Base-by-base conservation (phyloP, 2,888 invertebrate genomes). In the Leistus spinibarbis region DNA sequence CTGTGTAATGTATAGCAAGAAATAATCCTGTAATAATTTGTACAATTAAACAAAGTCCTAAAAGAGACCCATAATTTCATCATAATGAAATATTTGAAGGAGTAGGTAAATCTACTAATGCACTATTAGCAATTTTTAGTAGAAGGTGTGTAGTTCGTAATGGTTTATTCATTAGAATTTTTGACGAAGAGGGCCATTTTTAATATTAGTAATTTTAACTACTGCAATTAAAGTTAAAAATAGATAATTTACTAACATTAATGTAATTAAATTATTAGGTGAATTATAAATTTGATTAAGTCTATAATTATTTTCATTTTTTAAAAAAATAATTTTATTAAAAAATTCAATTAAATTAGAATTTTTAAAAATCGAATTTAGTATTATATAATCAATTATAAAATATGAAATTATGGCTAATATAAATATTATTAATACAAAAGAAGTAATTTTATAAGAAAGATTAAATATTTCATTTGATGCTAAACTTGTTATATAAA, bases 11-110 rank as follows among this genome's bases (percentile, higher is more conserved):
- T 88, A 92, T 91, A 0, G 92, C 88, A 86, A 92, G 82, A 83
- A 93, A 91, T 82, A 93, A 79, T 60, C 92, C 92, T 23, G 91
- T 90, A 74, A 90, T 77, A 85, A 92, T 90, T 90, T 93, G 92
- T 76, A 88, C 87, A 76, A 88, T 85, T 88, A 91, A 85, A 80
- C 89, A 90, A 84, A 91, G 76, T 62, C 89, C 90, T 87, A 91
- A 79, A 80, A 91, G 79, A 0, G 91, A 91, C 4, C 91, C 91
- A 86, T 91, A 91, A 85, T 92, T 92, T 90, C 92, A 92, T 88
- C 88, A 88, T 53, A 84, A 78, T 60, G 89, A 89, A 83, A 91
- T 90, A 86, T 90, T 91, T 23, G 87, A 85, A 0, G 91, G 91
- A 0, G 89, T 83, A 0, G 91, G 91, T 79, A 91, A 78, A 80